Evolutionary conservation across 2,888 invertebrate species (phyloP).

Genomic region (Lycaena phlaeas): DNA sequence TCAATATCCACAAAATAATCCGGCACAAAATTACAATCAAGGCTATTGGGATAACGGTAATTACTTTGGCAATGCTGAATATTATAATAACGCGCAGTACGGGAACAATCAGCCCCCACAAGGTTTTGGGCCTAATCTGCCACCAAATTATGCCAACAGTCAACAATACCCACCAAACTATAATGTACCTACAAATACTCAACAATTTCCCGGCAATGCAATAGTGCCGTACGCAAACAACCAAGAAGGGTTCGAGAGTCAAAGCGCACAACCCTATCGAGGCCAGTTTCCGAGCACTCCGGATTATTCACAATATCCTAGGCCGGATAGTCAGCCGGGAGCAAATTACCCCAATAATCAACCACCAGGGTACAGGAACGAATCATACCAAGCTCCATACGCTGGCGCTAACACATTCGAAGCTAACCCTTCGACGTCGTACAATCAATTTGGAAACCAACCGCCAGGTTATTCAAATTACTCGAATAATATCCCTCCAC

Average conservation of each 20-base stretch:
- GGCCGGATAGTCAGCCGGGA: not conserved
- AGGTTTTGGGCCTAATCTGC: slow-evolving; percentile 39
- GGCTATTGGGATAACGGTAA: slow-evolving; percentile 58
- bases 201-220: slow-evolving; percentile 40
- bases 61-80: slow-evolving; percentile 51
- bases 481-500: slow-evolving; percentile 37
- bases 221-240: slow-evolving; percentile 43
- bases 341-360: slow-evolving; percentile 26
- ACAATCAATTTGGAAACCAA: slow-evolving; percentile 46
- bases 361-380: slow-evolving; percentile 38
- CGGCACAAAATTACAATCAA: slow-evolving; percentile 51
- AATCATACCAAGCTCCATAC: slow-evolving; percentile 41
- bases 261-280: slow-evolving; percentile 44
- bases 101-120: slow-evolving; percentile 41
- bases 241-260: slow-evolving; percentile 43
- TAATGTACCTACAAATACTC: slow-evolving; percentile 35
- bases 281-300: slow-evolving; percentile 32
- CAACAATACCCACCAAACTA: slow-evolving; percentile 49
- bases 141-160: slow-evolving; percentile 37
- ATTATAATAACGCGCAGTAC: slow-evolving; percentile 57
- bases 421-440: slow-evolving; percentile 33
- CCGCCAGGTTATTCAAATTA: slow-evolving; percentile 42
- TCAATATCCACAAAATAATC: slow-evolving; percentile 48
- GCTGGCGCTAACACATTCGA: slow-evolving; percentile 34
- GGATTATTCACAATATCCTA: slow-evolving; percentile 40